Evolutionary conservation across 2,888 invertebrate species (phyloP).

Genomic region (Erebia palarica): DNA sequence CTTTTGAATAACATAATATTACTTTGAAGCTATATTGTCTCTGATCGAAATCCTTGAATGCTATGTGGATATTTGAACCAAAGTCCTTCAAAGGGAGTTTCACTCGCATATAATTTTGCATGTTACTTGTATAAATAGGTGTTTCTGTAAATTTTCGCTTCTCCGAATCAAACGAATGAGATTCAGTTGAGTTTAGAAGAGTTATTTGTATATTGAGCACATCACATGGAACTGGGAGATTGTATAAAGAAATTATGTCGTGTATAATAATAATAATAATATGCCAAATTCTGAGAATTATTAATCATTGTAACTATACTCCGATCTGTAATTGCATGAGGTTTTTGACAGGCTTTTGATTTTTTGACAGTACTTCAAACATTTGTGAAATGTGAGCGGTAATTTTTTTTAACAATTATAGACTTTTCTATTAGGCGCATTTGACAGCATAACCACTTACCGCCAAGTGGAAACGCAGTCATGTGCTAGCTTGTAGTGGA

Average conservation of each 20-base stretch:
- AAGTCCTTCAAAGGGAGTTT: background rate
- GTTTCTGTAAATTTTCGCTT: conserved; percentile 16
- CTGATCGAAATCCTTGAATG: too few species aligned
- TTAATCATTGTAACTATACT: background rate
- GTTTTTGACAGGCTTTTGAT: background rate
- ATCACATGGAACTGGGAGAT: conserved; percentile 43
- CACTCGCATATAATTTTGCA: conserved; percentile 6
- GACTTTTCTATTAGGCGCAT: too few species aligned
- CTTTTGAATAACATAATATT: too few species aligned
- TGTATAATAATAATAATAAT: conserved; percentile 16
- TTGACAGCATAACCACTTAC: too few species aligned
- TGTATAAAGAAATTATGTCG: conserved; percentile 35
- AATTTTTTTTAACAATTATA: too few species aligned
- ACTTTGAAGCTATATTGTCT: too few species aligned
- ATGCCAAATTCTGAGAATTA: conserved; percentile 29
- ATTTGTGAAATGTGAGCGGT: too few species aligned
- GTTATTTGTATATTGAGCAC: conserved; percentile 45
- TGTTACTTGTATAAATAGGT: conserved; percentile 18
- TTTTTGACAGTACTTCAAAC: too few species aligned
- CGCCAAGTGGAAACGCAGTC: too few species aligned
- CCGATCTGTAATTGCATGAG: background rate
- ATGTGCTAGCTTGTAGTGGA: background rate
- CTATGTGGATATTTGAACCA: background rate
- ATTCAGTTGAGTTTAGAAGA: conserved; percentile 12
- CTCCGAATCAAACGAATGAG: conserved; percentile 11